phyloP scores from a whole-genome alignment of 1,140 invertebrate species.

The Pseudachorutes palmiensis region DNA sequence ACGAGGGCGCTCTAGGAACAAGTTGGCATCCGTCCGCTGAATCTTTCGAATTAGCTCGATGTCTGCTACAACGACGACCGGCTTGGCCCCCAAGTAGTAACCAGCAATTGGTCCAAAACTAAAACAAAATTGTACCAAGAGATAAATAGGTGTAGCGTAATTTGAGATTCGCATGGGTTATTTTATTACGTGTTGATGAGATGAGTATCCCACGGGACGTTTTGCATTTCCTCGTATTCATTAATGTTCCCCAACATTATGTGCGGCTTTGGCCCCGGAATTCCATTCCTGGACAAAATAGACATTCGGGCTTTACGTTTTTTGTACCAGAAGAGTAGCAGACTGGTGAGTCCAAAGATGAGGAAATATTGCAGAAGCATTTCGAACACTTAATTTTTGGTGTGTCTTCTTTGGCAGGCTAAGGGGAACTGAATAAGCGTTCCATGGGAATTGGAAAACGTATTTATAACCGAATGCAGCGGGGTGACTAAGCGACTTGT shows the following conservation, averaged over 20 bases:
- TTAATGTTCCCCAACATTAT: conserved; percentile 23
- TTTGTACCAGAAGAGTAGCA: too few relatives aligned
- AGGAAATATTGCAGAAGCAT: too few relatives aligned
- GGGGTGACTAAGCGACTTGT: too few relatives aligned
- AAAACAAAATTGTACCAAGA: background rate
- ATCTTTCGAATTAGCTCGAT: conserved; percentile 12
- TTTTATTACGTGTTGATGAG: conserved; percentile 19
- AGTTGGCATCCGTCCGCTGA: background rate
- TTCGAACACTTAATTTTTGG: too few relatives aligned
- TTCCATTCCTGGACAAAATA: conserved; percentile 18
- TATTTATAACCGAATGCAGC: too few relatives aligned
- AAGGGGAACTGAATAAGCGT: too few relatives aligned
- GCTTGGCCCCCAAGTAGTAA: conserved; percentile 31
- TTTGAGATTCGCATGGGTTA: background rate
- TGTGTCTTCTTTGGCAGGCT: too few relatives aligned
- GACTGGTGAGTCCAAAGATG: too few relatives aligned
- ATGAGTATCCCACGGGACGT: conserved; percentile 22
- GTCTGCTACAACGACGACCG: conserved; percentile 19
- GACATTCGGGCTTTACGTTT: too few relatives aligned
- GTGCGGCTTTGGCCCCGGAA: conserved; percentile 20
- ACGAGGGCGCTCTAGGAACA: conserved; percentile 21
- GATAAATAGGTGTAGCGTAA: background rate
- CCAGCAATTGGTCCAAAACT: conserved; percentile 27
- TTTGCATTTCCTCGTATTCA: conserved; percentile 4
- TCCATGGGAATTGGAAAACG: too few relatives aligned